Conservation (phyloP, 2,888 invertebrate species). For the Zhengitettix transpicula region DNA sequence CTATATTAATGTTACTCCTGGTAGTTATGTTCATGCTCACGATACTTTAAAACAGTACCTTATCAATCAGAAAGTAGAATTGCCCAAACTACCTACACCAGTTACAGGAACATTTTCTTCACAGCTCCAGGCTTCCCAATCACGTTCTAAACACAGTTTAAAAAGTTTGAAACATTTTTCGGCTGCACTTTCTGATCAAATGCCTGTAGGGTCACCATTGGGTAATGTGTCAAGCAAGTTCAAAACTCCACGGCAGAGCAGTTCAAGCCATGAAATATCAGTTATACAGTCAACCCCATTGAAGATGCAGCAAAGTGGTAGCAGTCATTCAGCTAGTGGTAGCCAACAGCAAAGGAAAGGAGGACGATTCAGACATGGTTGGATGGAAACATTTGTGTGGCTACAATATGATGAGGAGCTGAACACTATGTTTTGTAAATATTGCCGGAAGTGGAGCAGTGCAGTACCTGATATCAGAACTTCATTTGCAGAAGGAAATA, state of each 20-base stretch:
- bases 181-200: too few relatives aligned
- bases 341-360: conserved; percentile 31
- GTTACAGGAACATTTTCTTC: conserved; percentile 16
- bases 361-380: conserved; percentile 47
- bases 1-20: background rate
- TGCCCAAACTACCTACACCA: conserved; percentile 16
- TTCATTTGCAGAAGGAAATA: conserved; percentile 63
- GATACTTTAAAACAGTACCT: conserved; percentile 6
- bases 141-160: background rate
- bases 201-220: background rate
- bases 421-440: conserved; percentile 57
- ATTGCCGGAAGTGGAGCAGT: conserved; percentile 55
- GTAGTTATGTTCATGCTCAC: background rate
- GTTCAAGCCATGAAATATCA: conserved; percentile 20
- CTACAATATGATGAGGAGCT: conserved; percentile 47
- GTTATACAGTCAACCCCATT: conserved; percentile 21
- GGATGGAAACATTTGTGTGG: conserved; percentile 57
- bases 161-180: too few relatives aligned
- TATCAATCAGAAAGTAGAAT: conserved; percentile 14
- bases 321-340: conserved; percentile 1
- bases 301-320: background rate
- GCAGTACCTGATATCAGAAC: conserved; percentile 53
- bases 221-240: conserved; percentile 10
- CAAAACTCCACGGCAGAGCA: conserved; percentile 10
- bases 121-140: conserved; percentile 12